phyloP scores from a whole-genome alignment of 1,140 invertebrate genomes.

The Calephelis virginiensis region DNA sequence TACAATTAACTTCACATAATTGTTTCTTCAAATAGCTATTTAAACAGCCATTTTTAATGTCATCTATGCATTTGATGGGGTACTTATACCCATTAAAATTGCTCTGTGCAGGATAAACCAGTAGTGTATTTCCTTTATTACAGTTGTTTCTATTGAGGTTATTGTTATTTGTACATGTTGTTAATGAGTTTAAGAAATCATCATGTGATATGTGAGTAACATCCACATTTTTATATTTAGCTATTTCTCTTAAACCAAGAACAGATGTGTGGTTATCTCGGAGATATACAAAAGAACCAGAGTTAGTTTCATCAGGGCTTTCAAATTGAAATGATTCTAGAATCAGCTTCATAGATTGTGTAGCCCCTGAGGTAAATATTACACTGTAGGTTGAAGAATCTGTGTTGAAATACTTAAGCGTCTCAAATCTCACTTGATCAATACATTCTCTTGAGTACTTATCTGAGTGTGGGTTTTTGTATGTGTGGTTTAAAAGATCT shows the following conservation, averaged over 20 bases:
- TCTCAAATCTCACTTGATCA: constrained; percentile 88
- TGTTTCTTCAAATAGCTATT: constrained; percentile 59
- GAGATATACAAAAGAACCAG: constrained; percentile 88
- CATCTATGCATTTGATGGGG: constrained; percentile 86
- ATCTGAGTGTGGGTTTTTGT: constrained; percentile 94
- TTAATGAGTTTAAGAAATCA: constrained; percentile 73
- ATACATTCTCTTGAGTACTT: constrained; percentile 87
- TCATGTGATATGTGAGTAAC: constrained; percentile 78
- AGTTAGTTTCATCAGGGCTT: constrained; percentile 33
- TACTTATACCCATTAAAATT: constrained; percentile 97
- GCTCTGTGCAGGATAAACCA: constrained; percentile 94
- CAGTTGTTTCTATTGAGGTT: constrained; percentile 29
- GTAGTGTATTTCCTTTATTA: constrained; percentile 79
- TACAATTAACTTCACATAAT: constrained; percentile 56
- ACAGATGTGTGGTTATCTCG: constrained; percentile 97
- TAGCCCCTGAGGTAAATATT: constrained; percentile 95
- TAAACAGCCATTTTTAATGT: constrained; percentile 82
- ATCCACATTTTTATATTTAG: constrained; percentile 70
- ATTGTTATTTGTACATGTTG: constrained; percentile 33
- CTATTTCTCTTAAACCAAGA: constrained; percentile 90
- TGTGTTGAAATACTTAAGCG: constrained; percentile 92
- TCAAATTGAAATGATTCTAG: constrained; percentile 89
- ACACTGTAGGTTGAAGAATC: constrained; percentile 88
- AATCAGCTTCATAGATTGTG: constrained; percentile 89
- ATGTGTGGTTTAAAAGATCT: constrained; percentile 85